A percentile compares a stretch with the other conserved stretches of the same genome.
Conservation (phyloP, 30 jellyfish, hydroid and myxozoan genomes). For the Aurelia coerulea region DNA sequence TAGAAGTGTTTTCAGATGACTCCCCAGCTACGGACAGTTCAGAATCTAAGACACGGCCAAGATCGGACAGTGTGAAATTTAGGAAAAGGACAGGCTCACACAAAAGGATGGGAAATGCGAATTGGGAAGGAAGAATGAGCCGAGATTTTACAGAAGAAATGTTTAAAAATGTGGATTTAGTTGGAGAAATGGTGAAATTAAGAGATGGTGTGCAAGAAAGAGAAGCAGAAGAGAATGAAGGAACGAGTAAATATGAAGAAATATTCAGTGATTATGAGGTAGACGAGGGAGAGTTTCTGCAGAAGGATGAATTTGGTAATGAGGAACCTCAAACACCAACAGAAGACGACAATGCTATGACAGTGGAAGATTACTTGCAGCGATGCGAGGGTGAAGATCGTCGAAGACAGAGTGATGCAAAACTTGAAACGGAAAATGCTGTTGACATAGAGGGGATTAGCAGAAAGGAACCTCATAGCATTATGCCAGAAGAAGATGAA, state of each 20-base stretch:
- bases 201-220: conserved; percentile 5
- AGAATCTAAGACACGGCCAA: too few species aligned
- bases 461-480: not conserved
- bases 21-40: too few species aligned
- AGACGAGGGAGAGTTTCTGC: too few species aligned
- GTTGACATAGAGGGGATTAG: not conserved
- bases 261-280: too few species aligned
- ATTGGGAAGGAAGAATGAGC: conserved; percentile 13
- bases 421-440: not conserved
- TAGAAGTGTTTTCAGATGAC: too few species aligned
- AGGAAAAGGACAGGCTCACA: not conserved
- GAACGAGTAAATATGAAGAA: not conserved
- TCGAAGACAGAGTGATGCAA: not conserved
- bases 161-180: not conserved
- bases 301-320: not conserved
- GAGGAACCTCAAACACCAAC: not conserved
- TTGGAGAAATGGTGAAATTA: not conserved
- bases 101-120: not conserved
- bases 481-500: not conserved
- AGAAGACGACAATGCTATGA: not conserved
- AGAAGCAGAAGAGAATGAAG: not conserved
- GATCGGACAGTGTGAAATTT: too few species aligned
- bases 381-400: not conserved
- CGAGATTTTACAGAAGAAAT: not conserved
- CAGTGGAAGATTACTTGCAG: not conserved